Base-by-base conservation (phyloP, 2,113 vertebrate species). In the Mandrillus leucophaeus region DNA sequence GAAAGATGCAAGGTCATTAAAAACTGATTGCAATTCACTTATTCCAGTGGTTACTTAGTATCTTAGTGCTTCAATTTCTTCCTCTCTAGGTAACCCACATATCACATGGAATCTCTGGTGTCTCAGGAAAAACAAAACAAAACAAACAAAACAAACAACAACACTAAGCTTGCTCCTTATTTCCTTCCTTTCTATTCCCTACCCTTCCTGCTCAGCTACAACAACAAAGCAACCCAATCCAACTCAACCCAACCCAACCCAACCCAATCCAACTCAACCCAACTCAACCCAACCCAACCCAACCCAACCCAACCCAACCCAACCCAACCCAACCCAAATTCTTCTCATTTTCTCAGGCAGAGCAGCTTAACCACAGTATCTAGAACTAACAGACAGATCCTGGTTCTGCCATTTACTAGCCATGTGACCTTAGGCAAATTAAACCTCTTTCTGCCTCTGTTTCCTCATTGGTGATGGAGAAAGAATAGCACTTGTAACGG, bases 261-360 rank as follows among this genome's bases (percentile, higher is more conserved):
- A 40, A 40, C 40, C 40, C 73, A 93, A 84, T 35, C 25, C 76
- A 92, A 79, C 30, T 22, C 85, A 95, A 94, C 22, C 82, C 95
- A 88, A 89, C 20, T 5, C 52, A 94, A 88, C 38, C 48, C 81
- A 89, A 83, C 35, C 20, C 66, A 93, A 85, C n/a, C 25, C 76
- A 88, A 79, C 18, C 22, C 86, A 96, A 94, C 17, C 78, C 52
- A 55, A 55, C 17, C 0, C 52, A 52, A 92, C 22, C 5, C 52
- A 94, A 88, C 35, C 43, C 81, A 89, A 83, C 30, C 27, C 81
- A 96, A 94, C 27, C 82, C 95, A 88, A 89, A 88, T 96, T 96
- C 79, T 73, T 95, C 86, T 93, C 89, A 94, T 97, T 93, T 92
- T 97, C 72, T 85, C 76, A 91, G 55, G 72, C 45, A 90, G 40